Conservation (phyloP, 2,888 invertebrate species). For the Idaea aversata region DNA sequence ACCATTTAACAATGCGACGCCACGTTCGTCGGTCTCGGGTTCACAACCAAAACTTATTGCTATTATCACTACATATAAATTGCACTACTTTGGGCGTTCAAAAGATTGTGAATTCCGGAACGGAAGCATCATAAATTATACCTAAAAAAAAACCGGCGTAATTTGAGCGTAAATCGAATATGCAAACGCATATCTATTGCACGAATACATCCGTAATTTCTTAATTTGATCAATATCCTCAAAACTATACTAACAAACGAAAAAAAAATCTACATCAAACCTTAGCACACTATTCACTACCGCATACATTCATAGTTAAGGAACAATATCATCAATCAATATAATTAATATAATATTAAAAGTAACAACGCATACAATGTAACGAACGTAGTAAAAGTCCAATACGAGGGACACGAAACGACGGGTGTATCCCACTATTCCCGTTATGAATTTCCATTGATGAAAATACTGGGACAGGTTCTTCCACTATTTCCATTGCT, state of each 20-base stretch:
- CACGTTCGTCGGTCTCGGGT: conserved; percentile 57
- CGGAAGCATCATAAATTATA: conserved; percentile 58
- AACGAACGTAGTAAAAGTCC: conserved; percentile 41
- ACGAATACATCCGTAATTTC: conserved; percentile 60
- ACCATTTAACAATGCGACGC: conserved; percentile 43
- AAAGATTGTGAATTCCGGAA: conserved; percentile 53
- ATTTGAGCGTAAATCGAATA: conserved; percentile 59
- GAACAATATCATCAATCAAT: conserved; percentile 75
- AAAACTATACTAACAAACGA: conserved; percentile 74
- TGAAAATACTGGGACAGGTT: too few species aligned
- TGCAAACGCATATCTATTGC: conserved; percentile 61
- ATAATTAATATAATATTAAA: conserved; percentile 44
- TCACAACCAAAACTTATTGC: conserved; percentile 79
- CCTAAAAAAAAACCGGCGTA: conserved; percentile 42
- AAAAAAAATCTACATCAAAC: conserved; percentile 78
- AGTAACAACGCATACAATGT: conserved; percentile 55
- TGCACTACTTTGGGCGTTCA: conserved; percentile 71
- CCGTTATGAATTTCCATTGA: too few species aligned
- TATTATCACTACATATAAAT: conserved; percentile 75
- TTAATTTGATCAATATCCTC: conserved; percentile 70
- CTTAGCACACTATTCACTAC: conserved; percentile 78
- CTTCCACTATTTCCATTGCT: too few species aligned
- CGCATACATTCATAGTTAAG: conserved; percentile 78
- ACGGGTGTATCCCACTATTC: too few species aligned
- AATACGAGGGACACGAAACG: conserved; percentile 38